phyloP scores from a whole-genome alignment of 35 echinoderm and acorn worm genomes.

The Lytechinus pictus region DNA sequence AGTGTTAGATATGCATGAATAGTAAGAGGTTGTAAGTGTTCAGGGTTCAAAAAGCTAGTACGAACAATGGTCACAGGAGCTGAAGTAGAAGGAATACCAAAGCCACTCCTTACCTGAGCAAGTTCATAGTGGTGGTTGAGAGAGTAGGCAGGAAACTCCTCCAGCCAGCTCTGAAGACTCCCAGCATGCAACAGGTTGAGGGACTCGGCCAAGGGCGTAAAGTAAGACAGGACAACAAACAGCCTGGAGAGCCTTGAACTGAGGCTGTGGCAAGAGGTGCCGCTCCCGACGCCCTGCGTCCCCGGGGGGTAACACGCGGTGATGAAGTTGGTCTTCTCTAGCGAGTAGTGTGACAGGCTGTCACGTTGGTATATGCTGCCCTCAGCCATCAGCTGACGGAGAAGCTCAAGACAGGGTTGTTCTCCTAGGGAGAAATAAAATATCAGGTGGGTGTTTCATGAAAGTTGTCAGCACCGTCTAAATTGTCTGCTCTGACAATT shows the following conservation, averaged over 20 bases:
- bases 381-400: slow-evolving; percentile 73
- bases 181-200: slow-evolving; percentile 57
- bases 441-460: no score
- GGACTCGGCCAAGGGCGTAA: slow-evolving; percentile 58
- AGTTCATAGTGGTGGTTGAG: slow-evolving; percentile 80
- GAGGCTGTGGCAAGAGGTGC: slow-evolving; percentile 61
- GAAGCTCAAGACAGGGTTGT: slow-evolving; percentile 78
- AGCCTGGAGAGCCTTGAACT: slow-evolving; percentile 68
- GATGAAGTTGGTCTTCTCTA: slow-evolving; percentile 77
- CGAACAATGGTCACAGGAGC: no score
- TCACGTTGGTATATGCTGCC: slow-evolving; percentile 74
- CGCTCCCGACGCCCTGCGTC: slow-evolving; percentile 67
- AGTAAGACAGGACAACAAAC: slow-evolving; percentile 67
- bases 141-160: slow-evolving; percentile 94
- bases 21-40: no score
- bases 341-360: slow-evolving; percentile 61
- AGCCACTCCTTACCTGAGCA: slow-evolving; percentile 56
- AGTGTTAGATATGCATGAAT: no score
- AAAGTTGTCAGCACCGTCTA: no score
- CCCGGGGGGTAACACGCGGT: slow-evolving; percentile 62
- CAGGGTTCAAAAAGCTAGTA: no score
- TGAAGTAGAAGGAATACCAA: no score
- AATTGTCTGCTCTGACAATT: no score
- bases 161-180: slow-evolving; percentile 82
- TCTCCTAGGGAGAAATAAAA: slow-evolving; percentile 51